Conservation (phyloP, 2,888 invertebrate genomes). For the Busseola fusca region DNA sequence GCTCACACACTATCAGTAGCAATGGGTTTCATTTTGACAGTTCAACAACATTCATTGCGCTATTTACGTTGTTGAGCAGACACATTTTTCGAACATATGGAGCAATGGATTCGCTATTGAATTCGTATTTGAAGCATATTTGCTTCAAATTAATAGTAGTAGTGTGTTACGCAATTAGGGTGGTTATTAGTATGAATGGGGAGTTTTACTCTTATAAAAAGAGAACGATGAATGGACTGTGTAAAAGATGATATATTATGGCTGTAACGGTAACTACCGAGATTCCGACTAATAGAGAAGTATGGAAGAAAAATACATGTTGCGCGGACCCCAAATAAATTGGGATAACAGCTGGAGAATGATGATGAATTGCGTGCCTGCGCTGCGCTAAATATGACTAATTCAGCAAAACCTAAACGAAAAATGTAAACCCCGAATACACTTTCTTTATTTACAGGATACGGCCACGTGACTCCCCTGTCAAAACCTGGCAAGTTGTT, state of each 20-base stretch:
- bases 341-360: neutral
- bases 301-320: neutral
- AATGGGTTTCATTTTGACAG: too few species aligned
- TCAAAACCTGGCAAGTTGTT: constrained; percentile 96
- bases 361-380: neutral
- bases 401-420: too few species aligned
- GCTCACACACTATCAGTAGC: too few species aligned
- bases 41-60: too few species aligned
- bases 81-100: too few species aligned
- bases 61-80: too few species aligned
- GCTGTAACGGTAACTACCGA: neutral
- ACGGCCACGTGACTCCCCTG: constrained; percentile 96
- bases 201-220: too few species aligned
- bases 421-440: neutral
- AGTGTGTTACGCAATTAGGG: too few species aligned
- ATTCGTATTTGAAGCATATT: too few species aligned
- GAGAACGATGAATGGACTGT: neutral
- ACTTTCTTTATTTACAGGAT: constrained; percentile 88
- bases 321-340: neutral
- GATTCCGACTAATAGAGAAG: neutral
- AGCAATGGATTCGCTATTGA: too few species aligned
- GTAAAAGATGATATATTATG: neutral
- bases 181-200: neutral
- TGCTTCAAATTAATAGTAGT: too few species aligned
- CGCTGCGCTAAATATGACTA: too few species aligned